Conservation (phyloP, 1,140 invertebrate genomes). For the Kradibia gibbosae region DNA sequence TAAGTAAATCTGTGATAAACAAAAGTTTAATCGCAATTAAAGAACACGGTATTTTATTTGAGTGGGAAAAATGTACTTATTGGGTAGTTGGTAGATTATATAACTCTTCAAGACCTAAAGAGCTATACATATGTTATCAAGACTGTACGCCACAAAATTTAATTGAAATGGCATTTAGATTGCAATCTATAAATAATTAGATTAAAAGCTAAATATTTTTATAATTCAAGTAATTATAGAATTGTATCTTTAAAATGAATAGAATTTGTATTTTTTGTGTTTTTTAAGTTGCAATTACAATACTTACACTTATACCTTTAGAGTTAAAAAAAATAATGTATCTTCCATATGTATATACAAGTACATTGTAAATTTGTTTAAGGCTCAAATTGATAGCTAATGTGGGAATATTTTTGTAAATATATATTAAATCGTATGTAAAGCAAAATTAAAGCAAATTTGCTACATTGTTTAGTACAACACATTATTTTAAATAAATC, state of each 20-base stretch:
- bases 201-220: not conserved
- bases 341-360: too few relatives aligned
- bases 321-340: too few relatives aligned
- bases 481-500: not conserved
- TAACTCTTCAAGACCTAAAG: slow-evolving; percentile 79
- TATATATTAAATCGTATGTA: not conserved
- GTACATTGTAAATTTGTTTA: too few relatives aligned
- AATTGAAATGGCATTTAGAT: slow-evolving; percentile 84
- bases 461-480: not conserved
- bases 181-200: slow-evolving; percentile 59
- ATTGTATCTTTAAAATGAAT: not conserved
- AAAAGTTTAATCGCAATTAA: slow-evolving; percentile 85
- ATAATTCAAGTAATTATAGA: not conserved
- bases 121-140: slow-evolving; percentile 86
- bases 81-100: slow-evolving; percentile 78
- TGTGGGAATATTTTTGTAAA: not conserved
- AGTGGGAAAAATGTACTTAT: slow-evolving; percentile 69
- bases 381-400: not conserved
- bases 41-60: slow-evolving; percentile 80
- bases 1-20: slow-evolving; percentile 75
- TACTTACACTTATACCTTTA: not conserved
- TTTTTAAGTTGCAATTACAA: not conserved
- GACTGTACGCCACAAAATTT: slow-evolving; percentile 85
- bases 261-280: slow-evolving; percentile 1
- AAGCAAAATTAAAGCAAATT: not conserved